Evolutionary conservation across 2,888 invertebrate species (phyloP).

Genomic region (Oxyscelio sp.): DNA sequence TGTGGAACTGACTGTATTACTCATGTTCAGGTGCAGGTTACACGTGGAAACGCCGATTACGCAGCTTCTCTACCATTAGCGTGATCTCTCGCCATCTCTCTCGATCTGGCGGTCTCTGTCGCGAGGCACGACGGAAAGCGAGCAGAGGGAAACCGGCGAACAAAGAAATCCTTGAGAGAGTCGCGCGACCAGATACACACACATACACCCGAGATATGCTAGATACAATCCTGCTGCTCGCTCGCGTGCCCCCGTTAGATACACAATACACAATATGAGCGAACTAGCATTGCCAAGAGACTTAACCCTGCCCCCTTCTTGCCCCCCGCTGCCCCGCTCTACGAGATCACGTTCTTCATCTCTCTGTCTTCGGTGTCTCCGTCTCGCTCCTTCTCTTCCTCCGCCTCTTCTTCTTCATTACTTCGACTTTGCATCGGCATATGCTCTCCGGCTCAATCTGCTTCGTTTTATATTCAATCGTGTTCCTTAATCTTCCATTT

Average conservation of each 20-base stretch:
- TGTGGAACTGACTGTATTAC: too few relatives aligned
- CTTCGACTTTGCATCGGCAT: conserved; percentile 30
- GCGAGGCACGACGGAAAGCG: conserved; percentile 57
- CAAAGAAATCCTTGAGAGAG: conserved; percentile 84
- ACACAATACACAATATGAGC: conserved; percentile 61
- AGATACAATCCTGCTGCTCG: conserved; percentile 48
- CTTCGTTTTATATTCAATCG: conserved; percentile 60
- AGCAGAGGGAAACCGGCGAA: conserved; percentile 77
- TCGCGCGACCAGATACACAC: conserved; percentile 71
- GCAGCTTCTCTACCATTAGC: too few relatives aligned
- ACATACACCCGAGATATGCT: conserved; percentile 14
- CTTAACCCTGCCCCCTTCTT: conserved; percentile 9
- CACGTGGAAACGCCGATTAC: too few relatives aligned
- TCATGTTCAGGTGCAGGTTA: too few relatives aligned
- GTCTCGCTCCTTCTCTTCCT: not conserved
- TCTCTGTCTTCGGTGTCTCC: not conserved
- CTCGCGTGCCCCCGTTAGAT: conserved; percentile 69
- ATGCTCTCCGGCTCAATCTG: conserved; percentile 24
- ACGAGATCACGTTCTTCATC: not conserved
- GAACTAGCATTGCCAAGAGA: conserved; percentile 45
- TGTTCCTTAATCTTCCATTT: conserved; percentile 68
- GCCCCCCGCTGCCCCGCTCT: not conserved
- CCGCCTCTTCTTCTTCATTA: conserved; percentile 29
- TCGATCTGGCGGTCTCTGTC: too few relatives aligned
- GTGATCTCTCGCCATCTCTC: too few relatives aligned